A percentile compares a stretch with the other conserved stretches of the same genome.
Conservation (phyloP, 2,888 invertebrate species). For the Apamea sordens region DNA sequence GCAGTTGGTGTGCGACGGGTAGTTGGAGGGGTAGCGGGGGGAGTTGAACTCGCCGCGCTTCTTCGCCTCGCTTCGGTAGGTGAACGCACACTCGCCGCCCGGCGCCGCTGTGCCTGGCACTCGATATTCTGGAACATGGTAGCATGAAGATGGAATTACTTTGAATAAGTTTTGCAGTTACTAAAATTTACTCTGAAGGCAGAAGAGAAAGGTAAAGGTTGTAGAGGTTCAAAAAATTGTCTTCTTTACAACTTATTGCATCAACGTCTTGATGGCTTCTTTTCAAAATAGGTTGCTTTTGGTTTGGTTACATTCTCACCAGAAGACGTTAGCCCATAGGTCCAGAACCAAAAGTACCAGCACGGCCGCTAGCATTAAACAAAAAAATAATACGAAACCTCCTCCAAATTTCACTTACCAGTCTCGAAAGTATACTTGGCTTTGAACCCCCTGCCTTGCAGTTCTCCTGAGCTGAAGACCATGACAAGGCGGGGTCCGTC, state of each 20-base stretch:
- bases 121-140: slow-evolving; percentile 93
- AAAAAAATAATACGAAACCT: neutral
- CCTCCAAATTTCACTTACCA: slow-evolving; percentile 86
- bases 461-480: slow-evolving; percentile 98
- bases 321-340: neutral
- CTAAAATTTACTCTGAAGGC: neutral
- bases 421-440: slow-evolving; percentile 96
- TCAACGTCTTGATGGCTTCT: neutral
- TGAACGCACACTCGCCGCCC: slow-evolving; percentile 97
- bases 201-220: neutral
- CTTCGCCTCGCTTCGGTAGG: slow-evolving; percentile 96
- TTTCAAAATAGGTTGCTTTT: neutral
- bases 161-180: neutral
- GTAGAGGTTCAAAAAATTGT: neutral
- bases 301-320: neutral
- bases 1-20: slow-evolving; percentile 98
- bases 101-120: slow-evolving; percentile 98
- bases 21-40: slow-evolving; percentile 98
- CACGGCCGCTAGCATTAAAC: neutral
- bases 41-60: slow-evolving; percentile 98
- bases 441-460: slow-evolving; percentile 97
- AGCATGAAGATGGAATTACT: neutral
- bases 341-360: no score
- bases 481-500: slow-evolving; percentile 98
- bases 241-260: no score